Percentiles rank a stretch among this genome's conserved stretches.
Evolutionary conservation across 2,797 vertebrate species (phyloP).

Genomic region (Ficedula albicollis): DNA sequence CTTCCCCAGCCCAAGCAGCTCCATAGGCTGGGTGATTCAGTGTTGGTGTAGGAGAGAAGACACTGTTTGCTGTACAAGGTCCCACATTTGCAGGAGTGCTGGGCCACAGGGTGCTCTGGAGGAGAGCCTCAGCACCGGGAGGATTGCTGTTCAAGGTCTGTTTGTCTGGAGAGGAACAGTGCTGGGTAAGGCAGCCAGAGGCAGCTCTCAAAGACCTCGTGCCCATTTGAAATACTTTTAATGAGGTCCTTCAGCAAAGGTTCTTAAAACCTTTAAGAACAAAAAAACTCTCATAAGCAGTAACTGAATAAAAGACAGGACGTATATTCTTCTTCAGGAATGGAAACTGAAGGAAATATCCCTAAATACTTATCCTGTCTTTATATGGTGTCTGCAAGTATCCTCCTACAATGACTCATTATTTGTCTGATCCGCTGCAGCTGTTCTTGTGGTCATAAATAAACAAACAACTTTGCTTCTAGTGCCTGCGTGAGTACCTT

Average conservation of each 20-base stretch:
- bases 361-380: neutral
- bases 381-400: neutral
- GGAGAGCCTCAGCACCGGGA: fast-evolving
- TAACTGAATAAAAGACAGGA: neutral
- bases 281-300: neutral
- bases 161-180: neutral
- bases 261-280: neutral
- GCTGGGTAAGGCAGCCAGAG: neutral
- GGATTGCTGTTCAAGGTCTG: neutral
- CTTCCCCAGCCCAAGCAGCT: neutral
- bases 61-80: neutral
- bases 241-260: neutral
- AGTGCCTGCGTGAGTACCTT: neutral
- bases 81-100: neutral
- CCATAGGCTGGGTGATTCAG: neutral
- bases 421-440: neutral
- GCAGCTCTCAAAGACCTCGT: neutral
- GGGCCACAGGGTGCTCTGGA: neutral
- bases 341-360: neutral
- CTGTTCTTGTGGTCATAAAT: neutral
- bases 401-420: neutral
- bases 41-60: neutral
- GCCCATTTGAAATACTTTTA: neutral
- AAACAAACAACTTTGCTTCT: neutral
- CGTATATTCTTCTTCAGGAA: neutral